Percentiles rank a stretch among this genome's conserved stretches.
Evolutionary conservation across 2,888 invertebrate species (phyloP).

Genomic region (Unio pictorum): DNA sequence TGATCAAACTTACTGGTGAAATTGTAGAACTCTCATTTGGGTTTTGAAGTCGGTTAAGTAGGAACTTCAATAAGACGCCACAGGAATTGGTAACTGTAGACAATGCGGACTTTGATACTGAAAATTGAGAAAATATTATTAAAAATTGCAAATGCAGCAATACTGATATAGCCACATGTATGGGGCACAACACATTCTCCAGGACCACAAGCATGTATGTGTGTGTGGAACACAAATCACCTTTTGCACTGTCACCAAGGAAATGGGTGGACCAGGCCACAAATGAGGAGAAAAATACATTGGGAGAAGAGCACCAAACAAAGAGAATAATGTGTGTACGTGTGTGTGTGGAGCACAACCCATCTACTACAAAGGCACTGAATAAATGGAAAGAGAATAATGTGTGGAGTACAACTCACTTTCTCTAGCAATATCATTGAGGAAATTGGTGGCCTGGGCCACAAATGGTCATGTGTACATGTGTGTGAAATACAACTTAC

Average conservation of each 20-base stretch:
- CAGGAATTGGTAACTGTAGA: conserved; percentile 80
- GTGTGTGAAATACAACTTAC: conserved; percentile 75
- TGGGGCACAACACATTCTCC: background rate
- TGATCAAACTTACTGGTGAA: conserved; percentile 57
- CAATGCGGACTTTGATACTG: conserved; percentile 81
- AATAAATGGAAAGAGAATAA: conserved; percentile 93
- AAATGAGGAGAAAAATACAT: too few relatives aligned
- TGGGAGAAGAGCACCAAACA: too few relatives aligned
- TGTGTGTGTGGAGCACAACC: conserved; percentile 66
- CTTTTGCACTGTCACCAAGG: too few relatives aligned
- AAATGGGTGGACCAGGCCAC: too few relatives aligned
- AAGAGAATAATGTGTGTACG: too few relatives aligned
- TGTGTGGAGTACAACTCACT: conserved; percentile 50
- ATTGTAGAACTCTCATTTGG: conserved; percentile 65
- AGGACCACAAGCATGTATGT: too few relatives aligned
- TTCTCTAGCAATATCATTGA: background rate
- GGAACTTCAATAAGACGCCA: conserved; percentile 79
- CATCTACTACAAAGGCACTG: conserved; percentile 82
- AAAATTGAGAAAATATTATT: conserved; percentile 23
- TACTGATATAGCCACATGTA: too few relatives aligned
- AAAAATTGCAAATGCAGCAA: too few relatives aligned
- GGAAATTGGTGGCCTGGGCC: too few relatives aligned
- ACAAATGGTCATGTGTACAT: background rate
- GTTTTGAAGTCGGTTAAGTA: conserved; percentile 74
- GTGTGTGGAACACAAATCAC: too few relatives aligned